Evolutionary conservation across 2,888 invertebrate species (phyloP).

Genomic region (Eristalis arbustorum): DNA sequence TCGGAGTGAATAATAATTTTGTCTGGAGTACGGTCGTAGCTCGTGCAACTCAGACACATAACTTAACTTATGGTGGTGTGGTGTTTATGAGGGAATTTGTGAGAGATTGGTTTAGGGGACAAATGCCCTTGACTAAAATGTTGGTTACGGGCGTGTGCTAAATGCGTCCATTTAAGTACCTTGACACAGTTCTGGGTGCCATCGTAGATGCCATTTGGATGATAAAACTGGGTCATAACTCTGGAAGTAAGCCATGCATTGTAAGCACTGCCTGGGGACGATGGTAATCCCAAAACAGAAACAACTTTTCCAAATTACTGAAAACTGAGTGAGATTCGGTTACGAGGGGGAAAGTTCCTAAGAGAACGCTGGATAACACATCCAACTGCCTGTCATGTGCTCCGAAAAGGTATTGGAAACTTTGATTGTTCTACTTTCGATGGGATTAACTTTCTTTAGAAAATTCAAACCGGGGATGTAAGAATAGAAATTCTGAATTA

Average conservation of each 20-base stretch:
- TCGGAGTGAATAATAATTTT: slow-evolving; percentile 47
- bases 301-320: neutral
- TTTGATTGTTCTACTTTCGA: neutral
- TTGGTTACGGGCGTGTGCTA: neutral
- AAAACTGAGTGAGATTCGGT: neutral
- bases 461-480: no score
- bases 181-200: neutral
- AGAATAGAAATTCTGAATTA: no score
- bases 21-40: slow-evolving; percentile 18
- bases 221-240: neutral
- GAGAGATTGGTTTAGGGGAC: neutral
- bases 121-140: neutral
- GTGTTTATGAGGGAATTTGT: neutral
- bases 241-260: neutral
- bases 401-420: neutral
- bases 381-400: neutral
- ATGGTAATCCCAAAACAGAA: neutral
- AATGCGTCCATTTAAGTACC: neutral
- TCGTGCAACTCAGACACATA: slow-evolving; percentile 11
- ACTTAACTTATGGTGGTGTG: slow-evolving; percentile 8
- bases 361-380: neutral
- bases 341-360: neutral
- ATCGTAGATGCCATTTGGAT: neutral
- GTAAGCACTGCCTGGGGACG: neutral
- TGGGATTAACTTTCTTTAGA: no score